Conservation (phyloP, 2,888 invertebrate species). For the Brachyptera putata region DNA sequence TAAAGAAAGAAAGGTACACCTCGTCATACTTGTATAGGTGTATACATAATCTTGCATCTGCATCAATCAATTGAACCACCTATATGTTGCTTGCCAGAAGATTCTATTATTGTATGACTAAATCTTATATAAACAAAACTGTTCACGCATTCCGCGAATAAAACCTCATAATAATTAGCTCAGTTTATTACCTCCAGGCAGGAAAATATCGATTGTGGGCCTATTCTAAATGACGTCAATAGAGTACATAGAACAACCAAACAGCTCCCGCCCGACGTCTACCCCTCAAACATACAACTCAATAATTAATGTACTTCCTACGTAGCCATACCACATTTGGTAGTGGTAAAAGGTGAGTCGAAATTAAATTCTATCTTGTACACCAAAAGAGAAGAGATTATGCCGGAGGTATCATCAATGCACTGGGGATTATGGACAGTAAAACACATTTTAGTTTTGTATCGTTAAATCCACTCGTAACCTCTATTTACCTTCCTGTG, state of each 20-base stretch:
- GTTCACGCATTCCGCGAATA: slow-evolving; percentile 4
- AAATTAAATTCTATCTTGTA: slow-evolving; percentile 3
- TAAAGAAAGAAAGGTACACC: no score
- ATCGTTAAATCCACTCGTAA: slow-evolving; percentile 4
- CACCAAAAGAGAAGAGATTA: slow-evolving; percentile 1
- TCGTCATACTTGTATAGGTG: no score
- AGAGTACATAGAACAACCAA: background rate
- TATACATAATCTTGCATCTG: no score
- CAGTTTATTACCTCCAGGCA: slow-evolving; percentile 3
- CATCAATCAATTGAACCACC: no score
- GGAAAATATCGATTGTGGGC: background rate
- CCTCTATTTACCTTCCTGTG: slow-evolving; percentile 4
- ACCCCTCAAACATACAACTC: background rate
- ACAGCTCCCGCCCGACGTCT: background rate
- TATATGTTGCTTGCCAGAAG: no score
- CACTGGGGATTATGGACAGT: slow-evolving; percentile 3
- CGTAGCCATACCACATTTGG: background rate
- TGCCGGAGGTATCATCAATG: background rate
- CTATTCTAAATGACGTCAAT: background rate
- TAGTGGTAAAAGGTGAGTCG: background rate
- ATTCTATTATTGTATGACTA: no score
- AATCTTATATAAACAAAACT: no score
- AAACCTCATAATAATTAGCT: slow-evolving; percentile 3
- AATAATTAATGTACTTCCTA: slow-evolving; percentile 13
- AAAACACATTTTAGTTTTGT: slow-evolving; percentile 5